Evolutionary conservation across 2,113 vertebrate species (phyloP).

Genomic region (Boulengeromyrus knoepffleri): DNA sequence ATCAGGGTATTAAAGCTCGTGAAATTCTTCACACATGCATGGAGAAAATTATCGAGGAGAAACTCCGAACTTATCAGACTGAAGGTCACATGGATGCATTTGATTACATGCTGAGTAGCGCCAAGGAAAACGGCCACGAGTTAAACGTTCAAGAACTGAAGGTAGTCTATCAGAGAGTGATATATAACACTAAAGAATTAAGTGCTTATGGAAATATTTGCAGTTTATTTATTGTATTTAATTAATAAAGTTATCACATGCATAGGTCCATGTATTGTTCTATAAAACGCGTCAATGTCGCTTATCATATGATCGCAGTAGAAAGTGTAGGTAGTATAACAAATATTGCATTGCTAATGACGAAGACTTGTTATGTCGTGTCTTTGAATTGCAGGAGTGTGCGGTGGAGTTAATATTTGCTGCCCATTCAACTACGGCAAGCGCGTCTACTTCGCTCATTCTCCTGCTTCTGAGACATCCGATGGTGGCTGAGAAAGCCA

Average conservation of each 20-base stretch:
- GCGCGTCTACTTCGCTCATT: constrained; percentile 86
- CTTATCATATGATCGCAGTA: neutral
- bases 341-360: neutral
- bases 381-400: constrained; percentile 70
- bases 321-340: neutral
- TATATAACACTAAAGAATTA: neutral
- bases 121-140: constrained; percentile 71
- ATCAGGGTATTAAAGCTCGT: constrained; percentile 85
- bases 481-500: constrained; percentile 63
- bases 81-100: constrained; percentile 76
- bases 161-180: constrained; percentile 53
- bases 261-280: neutral
- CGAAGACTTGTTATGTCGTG: neutral
- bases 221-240: neutral
- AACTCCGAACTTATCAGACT: constrained; percentile 58
- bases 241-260: neutral
- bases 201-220: neutral
- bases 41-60: constrained; percentile 85
- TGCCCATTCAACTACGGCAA: constrained; percentile 93
- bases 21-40: constrained; percentile 78
- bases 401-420: constrained; percentile 93
- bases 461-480: constrained; percentile 82
- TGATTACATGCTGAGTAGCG: constrained; percentile 76
- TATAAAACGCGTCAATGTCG: neutral
- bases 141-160: constrained; percentile 87